Conservation (phyloP, 2,888 invertebrate species). For the Rhyacophila evoluta region DNA sequence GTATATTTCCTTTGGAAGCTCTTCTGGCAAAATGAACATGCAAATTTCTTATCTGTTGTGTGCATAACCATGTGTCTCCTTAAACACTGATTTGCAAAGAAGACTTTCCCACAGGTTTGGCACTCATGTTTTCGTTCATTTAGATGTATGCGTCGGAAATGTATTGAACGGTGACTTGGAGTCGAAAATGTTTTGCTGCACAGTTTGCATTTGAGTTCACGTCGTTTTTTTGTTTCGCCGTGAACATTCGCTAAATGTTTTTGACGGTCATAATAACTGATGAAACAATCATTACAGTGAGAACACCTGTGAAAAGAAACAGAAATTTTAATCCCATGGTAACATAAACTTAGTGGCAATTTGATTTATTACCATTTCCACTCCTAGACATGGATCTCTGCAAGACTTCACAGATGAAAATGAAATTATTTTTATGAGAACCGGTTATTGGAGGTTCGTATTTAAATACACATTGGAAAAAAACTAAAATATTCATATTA, state of each 20-base stretch:
- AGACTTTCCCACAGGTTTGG: slow-evolving; percentile 16
- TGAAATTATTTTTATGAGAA: too few relatives aligned
- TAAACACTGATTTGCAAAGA: slow-evolving; percentile 32
- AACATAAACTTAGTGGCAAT: too few relatives aligned
- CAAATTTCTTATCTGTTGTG: slow-evolving; percentile 26
- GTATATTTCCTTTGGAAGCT: slow-evolving; percentile 36
- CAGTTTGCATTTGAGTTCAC: slow-evolving; percentile 35
- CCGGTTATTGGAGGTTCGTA: too few relatives aligned
- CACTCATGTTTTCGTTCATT: slow-evolving; percentile 34
- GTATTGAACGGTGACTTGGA: slow-evolving; percentile 27
- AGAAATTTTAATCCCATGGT: too few relatives aligned
- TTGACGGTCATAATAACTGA: slow-evolving; percentile 32
- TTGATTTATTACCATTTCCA: too few relatives aligned
- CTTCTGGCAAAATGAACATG: slow-evolving; percentile 36
- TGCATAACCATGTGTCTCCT: slow-evolving; percentile 38
- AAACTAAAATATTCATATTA: too few relatives aligned
- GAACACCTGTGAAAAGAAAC: slow-evolving; percentile 43
- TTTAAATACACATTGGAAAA: too few relatives aligned
- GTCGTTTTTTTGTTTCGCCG: slow-evolving; percentile 33
- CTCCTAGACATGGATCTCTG: too few relatives aligned
- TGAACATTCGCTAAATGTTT: slow-evolving; percentile 37
- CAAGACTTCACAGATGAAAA: too few relatives aligned
- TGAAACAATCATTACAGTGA: slow-evolving; percentile 31
- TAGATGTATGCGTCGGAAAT: slow-evolving; percentile 40
- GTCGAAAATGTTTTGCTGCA: slow-evolving; percentile 37